A percentile compares a stretch with the other conserved stretches of the same genome.
phyloP scores from a whole-genome alignment of 1,140 invertebrate species.

The Platorchestia sp. region DNA sequence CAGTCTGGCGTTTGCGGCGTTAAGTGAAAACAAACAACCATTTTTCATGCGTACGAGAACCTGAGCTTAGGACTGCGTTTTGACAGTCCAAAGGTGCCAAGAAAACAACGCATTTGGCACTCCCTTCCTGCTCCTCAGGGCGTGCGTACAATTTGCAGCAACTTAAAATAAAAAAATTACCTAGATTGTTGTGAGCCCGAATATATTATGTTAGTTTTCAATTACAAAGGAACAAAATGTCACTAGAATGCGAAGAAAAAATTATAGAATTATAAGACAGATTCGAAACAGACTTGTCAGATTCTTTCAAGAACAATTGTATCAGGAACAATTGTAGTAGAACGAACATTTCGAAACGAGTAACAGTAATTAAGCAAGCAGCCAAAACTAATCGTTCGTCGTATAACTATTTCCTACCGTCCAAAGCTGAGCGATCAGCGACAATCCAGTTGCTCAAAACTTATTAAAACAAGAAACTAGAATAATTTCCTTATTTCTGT shows the following conservation, averaged over 20 bases:
- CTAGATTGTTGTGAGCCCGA: neutral
- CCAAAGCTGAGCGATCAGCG: neutral
- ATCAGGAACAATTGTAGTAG: neutral
- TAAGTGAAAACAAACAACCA: constrained; percentile 44
- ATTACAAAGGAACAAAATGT: neutral
- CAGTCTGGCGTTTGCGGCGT: neutral
- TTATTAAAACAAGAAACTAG: neutral
- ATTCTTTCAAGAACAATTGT: neutral
- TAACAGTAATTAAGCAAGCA: neutral
- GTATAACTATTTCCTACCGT: neutral
- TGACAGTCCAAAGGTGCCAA: neutral
- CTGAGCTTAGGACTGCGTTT: constrained; percentile 4
- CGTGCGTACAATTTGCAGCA: neutral
- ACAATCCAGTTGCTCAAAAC: neutral
- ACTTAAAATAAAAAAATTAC: neutral
- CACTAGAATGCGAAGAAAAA: neutral
- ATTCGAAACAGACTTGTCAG: neutral
- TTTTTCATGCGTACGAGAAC: constrained; percentile 27
- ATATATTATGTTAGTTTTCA: neutral
- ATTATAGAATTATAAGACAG: neutral
- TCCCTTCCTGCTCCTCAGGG: neutral
- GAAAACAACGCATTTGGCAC: constrained; percentile 54
- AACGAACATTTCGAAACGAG: neutral
- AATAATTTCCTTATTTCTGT: neutral
- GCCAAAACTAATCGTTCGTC: neutral